A percentile compares a stretch with the other conserved stretches of the same genome.
These are phyloP conservation scores for Herpetotheres cachinnans DNA, from an alignment of 2,113 vertebrate genomes.

Conservation along the genomic window DNA sequence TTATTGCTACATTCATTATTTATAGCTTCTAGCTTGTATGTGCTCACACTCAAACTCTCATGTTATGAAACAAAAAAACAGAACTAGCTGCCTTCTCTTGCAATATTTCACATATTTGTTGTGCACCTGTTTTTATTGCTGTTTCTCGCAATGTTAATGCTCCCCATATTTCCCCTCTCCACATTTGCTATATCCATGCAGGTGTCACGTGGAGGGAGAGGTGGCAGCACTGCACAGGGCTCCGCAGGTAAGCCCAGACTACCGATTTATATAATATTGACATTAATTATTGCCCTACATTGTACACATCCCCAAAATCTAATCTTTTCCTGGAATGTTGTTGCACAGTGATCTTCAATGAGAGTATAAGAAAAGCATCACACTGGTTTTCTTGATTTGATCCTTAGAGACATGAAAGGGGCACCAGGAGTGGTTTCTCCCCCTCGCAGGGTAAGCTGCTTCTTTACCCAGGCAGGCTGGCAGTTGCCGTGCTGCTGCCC, in stretches of 20 bases:
- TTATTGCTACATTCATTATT: background rate
- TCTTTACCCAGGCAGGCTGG: background rate
- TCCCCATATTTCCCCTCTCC: background rate
- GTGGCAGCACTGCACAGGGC: background rate
- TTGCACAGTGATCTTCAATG: background rate
- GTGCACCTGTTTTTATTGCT: background rate
- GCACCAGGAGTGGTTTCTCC: no score
- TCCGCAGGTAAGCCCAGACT: background rate
- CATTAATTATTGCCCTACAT: fast-evolving
- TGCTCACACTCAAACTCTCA: background rate
- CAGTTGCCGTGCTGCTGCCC: background rate
- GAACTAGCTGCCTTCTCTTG: background rate
- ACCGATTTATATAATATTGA: no score
- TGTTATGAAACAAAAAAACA: background rate
- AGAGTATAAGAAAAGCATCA: background rate
- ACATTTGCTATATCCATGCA: fast-evolving
- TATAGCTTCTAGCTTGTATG: background rate
- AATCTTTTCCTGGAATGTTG: background rate
- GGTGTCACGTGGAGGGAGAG: background rate
- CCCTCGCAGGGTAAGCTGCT: background rate
- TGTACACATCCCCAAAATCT: background rate
- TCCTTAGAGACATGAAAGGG: background rate
- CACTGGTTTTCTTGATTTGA: background rate
- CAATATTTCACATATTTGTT: fast-evolving
- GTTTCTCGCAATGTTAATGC: fast-evolving